Evolutionary conservation across 2,888 invertebrate genomes (phyloP).

Genomic region (Coecobrya sp.): DNA sequence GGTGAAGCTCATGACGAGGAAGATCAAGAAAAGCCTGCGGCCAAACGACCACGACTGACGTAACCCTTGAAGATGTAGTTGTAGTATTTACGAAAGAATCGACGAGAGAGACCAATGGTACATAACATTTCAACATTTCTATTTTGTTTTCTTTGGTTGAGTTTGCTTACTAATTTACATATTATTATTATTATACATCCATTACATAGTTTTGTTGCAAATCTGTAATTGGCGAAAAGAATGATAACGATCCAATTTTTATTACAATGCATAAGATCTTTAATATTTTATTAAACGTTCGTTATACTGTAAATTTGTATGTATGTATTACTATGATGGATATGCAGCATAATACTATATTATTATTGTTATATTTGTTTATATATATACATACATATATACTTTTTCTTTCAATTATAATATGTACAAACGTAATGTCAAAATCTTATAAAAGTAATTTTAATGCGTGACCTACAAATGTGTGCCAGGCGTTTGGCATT

Average conservation of each 20-base stretch:
- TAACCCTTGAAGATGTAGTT: conserved; percentile 88
- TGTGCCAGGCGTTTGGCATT: conserved; percentile 60
- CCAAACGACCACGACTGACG: conserved; percentile 93
- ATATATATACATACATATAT: conserved; percentile 39
- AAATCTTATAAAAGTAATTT: conserved; percentile 72
- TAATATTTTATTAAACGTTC: conserved; percentile 74
- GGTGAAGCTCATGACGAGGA: conserved; percentile 78
- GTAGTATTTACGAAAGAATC: conserved; percentile 68
- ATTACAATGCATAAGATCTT: conserved; percentile 63
- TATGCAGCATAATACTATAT: not conserved
- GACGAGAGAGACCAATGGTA: conserved; percentile 80
- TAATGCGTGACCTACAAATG: conserved; percentile 59
- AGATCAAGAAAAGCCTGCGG: conserved; percentile 89
- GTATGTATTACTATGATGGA: conserved; percentile 57
- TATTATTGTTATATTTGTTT: conserved; percentile 49
- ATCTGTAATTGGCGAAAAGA: conserved; percentile 6
- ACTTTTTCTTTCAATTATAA: conserved; percentile 66
- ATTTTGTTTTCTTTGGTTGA: conserved; percentile 72
- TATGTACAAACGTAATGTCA: conserved; percentile 76
- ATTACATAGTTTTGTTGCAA: conserved; percentile 40
- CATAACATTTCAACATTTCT: conserved; percentile 65
- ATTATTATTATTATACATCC: not conserved
- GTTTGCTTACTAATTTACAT: conserved; percentile 38
- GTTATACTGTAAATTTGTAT: conserved; percentile 68
- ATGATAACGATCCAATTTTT: conserved; percentile 17